A percentile compares a stretch with the other conserved stretches of the same genome.
phyloP scores from a whole-genome alignment of 2,888 invertebrate species.

The Xestoiulus laeticollis region DNA sequence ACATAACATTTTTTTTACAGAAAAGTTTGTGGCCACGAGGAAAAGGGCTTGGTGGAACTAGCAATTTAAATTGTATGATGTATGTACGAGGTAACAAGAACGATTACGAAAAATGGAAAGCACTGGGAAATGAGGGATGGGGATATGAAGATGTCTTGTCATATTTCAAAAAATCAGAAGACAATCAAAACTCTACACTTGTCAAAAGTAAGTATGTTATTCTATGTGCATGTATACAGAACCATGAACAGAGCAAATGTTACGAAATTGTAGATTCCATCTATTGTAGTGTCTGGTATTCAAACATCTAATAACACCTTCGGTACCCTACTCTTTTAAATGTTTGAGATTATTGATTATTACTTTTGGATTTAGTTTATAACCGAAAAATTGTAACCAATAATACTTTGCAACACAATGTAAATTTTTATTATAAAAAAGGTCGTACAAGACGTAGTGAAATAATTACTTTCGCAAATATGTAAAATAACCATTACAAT shows the following conservation, averaged over 20 bases:
- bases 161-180: conserved; percentile 65
- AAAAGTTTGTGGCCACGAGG: conserved; percentile 60
- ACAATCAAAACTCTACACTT: conserved; percentile 54
- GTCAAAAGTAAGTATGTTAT: no score
- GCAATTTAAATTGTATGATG: conserved; percentile 66
- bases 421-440: no score
- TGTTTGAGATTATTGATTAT: no score
- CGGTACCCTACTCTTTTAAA: no score
- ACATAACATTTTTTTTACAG: background rate
- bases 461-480: background rate
- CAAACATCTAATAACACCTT: conserved; percentile 53
- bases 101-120: conserved; percentile 66
- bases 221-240: background rate
- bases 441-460: no score
- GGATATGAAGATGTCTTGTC: conserved; percentile 66
- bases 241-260: no score
- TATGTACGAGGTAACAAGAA: conserved; percentile 66
- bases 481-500: background rate
- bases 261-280: no score
- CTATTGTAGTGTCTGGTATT: no score
- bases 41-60: conserved; percentile 65
- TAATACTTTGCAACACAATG: no score
- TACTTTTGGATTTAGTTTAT: no score
- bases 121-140: conserved; percentile 65
- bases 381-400: no score